Percentiles rank a stretch among this genome's conserved stretches.
Evolutionary conservation across 2,113 vertebrate species (phyloP).

Genomic region (Cebidichthys violaceus): DNA sequence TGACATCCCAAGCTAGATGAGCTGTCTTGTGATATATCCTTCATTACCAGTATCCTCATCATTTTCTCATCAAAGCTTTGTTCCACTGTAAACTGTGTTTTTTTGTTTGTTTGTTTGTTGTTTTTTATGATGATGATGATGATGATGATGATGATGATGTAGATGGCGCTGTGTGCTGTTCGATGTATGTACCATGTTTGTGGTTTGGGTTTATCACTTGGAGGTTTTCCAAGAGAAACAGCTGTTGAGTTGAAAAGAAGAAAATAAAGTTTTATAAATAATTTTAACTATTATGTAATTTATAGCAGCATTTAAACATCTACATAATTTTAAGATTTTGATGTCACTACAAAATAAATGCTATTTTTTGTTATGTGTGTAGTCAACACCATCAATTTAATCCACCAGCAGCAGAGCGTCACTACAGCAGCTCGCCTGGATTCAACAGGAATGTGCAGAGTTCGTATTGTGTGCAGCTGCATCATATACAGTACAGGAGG

Average conservation of each 20-base stretch:
- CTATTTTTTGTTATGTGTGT: background rate
- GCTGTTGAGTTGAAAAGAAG: constrained; percentile 70
- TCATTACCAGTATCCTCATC: constrained; percentile 35
- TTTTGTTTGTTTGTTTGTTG: constrained; percentile 73
- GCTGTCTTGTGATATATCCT: constrained; percentile 55
- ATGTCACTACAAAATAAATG: constrained; percentile 50
- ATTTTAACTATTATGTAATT: constrained; percentile 55
- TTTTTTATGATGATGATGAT: constrained; percentile 31
- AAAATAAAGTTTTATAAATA: constrained; percentile 85
- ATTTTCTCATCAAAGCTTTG: constrained; percentile 52
- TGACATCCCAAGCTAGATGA: constrained; percentile 45
- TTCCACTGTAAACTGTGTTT: constrained; percentile 68
- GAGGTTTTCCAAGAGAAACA: constrained; percentile 68
- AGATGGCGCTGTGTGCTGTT: constrained; percentile 76
- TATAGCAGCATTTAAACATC: background rate
- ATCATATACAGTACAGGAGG: background rate
- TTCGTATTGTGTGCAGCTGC: background rate
- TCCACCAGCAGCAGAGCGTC: background rate
- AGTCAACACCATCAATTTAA: background rate
- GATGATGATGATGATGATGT: constrained; percentile 46
- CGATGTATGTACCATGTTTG: constrained; percentile 76
- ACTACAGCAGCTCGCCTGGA: background rate
- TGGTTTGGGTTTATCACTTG: constrained; percentile 78
- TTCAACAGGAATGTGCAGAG: background rate
- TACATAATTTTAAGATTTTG: constrained; percentile 10